Conservation (phyloP, 2,113 vertebrate genomes). For the Seriola dumerili region DNA sequence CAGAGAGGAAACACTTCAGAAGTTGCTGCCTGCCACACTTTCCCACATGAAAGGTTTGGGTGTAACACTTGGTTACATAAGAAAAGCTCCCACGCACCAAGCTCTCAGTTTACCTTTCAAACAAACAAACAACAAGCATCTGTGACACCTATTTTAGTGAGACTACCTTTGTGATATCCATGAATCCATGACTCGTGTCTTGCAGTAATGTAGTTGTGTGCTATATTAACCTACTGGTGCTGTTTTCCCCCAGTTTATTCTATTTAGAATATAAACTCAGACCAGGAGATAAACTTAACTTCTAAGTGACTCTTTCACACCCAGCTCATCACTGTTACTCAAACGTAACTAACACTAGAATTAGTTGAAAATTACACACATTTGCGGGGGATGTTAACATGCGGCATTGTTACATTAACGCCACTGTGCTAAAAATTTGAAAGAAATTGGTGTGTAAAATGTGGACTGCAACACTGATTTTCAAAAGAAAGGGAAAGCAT, state of each 20-base stretch:
- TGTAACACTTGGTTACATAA: slow-evolving; percentile 50
- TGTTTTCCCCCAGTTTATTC: no score
- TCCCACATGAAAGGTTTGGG: slow-evolving; percentile 50
- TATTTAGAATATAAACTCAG: no score
- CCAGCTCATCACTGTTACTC: neutral
- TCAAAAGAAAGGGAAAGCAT: neutral
- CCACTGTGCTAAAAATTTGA: neutral
- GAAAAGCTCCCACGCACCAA: slow-evolving; percentile 42
- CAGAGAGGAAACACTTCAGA: slow-evolving; percentile 34
- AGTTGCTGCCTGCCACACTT: slow-evolving; percentile 54
- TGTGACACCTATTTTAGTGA: neutral
- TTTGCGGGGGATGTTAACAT: no score
- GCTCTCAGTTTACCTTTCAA: slow-evolving; percentile 10
- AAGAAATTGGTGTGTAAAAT: neutral
- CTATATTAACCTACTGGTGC: no score
- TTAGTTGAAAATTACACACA: neutral
- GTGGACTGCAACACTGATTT: neutral
- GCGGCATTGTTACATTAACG: neutral
- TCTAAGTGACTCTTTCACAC: neutral
- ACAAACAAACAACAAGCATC: slow-evolving; percentile 2
- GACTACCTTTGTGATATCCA: neutral
- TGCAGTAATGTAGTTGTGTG: no score
- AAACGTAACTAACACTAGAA: neutral
- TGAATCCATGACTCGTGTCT: neutral
- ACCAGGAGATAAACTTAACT: no score